Conservation (phyloP, 2,888 invertebrate genomes). For the Pimpla rufipes region DNA sequence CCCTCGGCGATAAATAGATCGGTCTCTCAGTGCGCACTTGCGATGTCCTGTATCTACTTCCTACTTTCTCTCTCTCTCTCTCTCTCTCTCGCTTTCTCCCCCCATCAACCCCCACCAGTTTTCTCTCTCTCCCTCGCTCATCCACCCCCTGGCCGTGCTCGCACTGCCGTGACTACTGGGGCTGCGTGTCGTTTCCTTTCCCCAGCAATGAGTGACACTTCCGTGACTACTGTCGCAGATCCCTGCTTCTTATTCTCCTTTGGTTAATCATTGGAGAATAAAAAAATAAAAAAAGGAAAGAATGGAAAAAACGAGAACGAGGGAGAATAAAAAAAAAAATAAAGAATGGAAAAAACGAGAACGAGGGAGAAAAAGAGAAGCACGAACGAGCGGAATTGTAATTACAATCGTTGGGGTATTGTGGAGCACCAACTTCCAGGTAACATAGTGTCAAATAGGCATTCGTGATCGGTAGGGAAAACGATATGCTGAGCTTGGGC, state of each 20-base stretch:
- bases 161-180: conserved; percentile 47
- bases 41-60: conserved; percentile 28
- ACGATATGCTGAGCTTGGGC: conserved; percentile 28
- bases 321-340: neutral
- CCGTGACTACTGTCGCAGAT: conserved; percentile 60
- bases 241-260: conserved; percentile 40
- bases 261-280: conserved; percentile 54
- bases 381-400: conserved; percentile 16
- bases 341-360: neutral
- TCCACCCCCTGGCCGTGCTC: neutral
- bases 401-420: conserved; percentile 42
- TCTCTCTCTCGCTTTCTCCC: conserved; percentile 27
- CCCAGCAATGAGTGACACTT: conserved; percentile 63
- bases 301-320: too few relatives aligned
- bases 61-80: conserved; percentile 58
- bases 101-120: neutral
- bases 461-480: conserved; percentile 49
- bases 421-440: conserved; percentile 9
- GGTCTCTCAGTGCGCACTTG: conserved; percentile 19
- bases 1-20: conserved; percentile 66
- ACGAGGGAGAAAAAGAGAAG: neutral
- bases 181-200: conserved; percentile 54
- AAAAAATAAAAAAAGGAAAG: conserved; percentile 10
- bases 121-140: conserved; percentile 27
- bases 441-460: conserved; percentile 33